phyloP scores from a whole-genome alignment of 2,113 vertebrate species.

The Carassius auratus region DNA sequence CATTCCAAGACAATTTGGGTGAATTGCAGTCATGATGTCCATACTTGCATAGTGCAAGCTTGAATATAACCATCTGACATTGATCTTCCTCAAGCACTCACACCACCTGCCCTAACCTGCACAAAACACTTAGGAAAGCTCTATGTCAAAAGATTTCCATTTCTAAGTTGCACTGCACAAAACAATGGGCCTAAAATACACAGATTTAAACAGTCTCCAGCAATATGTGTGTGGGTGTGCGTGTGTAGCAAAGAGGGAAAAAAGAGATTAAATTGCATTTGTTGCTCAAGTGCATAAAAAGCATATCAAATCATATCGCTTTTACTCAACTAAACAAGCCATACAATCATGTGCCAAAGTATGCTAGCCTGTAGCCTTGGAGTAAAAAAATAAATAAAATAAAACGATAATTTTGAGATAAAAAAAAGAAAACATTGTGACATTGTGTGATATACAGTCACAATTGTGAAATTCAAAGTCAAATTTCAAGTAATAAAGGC shows the following conservation, averaged over 20 bases:
- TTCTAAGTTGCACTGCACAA: not conserved
- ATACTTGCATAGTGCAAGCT: not conserved
- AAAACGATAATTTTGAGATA: not conserved
- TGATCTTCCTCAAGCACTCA: constrained; percentile 60
- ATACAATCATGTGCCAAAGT: not conserved
- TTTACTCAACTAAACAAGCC: not conserved
- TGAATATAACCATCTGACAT: constrained; percentile 58
- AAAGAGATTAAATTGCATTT: not conserved
- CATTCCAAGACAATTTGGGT: constrained; percentile 55
- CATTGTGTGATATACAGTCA: too few species aligned
- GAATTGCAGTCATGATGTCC: constrained; percentile 48
- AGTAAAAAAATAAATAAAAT: not conserved
- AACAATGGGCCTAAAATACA: not conserved
- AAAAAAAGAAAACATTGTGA: too few species aligned
- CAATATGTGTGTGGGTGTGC: not conserved
- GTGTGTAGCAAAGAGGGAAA: not conserved
- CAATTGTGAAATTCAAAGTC: not conserved
- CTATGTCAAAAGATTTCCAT: not conserved
- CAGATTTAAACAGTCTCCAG: not conserved
- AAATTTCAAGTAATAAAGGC: too few species aligned
- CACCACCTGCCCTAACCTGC: constrained; percentile 34
- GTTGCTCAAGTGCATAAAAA: constrained; percentile 5
- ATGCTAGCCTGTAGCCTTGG: not conserved
- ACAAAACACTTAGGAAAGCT: not conserved
- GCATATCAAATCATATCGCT: not conserved